Percentiles rank a stretch among this genome's conserved stretches.
These are phyloP conservation scores for Phymorhynchus buccinoides DNA, from an alignment of 1,140 invertebrate species.

Conservation along the genomic window DNA sequence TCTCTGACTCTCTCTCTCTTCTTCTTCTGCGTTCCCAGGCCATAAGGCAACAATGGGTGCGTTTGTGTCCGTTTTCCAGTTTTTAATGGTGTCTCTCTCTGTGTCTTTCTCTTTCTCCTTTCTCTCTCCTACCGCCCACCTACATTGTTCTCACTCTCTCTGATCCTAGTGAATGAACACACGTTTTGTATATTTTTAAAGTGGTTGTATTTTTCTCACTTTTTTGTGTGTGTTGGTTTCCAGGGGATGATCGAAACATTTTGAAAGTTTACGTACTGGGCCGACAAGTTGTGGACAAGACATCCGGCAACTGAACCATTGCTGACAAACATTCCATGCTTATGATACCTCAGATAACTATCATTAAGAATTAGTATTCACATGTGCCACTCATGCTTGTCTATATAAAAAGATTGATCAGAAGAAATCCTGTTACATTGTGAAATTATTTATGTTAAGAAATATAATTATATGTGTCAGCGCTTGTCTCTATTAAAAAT, in stretches of 20 bases:
- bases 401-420: background rate
- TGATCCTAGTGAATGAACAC: background rate
- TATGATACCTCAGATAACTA: background rate
- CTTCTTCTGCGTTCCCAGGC: background rate
- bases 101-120: background rate
- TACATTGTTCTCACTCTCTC: background rate
- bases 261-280: constrained; percentile 84
- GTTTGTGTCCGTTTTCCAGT: background rate
- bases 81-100: background rate
- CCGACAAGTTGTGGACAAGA: constrained; percentile 71
- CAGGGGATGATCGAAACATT: constrained; percentile 89
- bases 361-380: background rate
- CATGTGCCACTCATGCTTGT: background rate
- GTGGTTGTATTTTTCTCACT: background rate
- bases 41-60: no score
- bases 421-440: background rate
- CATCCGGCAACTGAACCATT: background rate
- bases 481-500: no score
- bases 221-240: constrained; percentile 37
- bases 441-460: background rate
- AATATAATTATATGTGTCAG: background rate
- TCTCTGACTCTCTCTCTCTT: background rate
- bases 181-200: background rate
- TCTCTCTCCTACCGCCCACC: background rate
- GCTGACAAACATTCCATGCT: background rate